Percentiles rank a stretch among this genome's conserved stretches.
Evolutionary conservation across 2,888 invertebrate genomes (phyloP).

Genomic region (Orthonevra nobilis): DNA sequence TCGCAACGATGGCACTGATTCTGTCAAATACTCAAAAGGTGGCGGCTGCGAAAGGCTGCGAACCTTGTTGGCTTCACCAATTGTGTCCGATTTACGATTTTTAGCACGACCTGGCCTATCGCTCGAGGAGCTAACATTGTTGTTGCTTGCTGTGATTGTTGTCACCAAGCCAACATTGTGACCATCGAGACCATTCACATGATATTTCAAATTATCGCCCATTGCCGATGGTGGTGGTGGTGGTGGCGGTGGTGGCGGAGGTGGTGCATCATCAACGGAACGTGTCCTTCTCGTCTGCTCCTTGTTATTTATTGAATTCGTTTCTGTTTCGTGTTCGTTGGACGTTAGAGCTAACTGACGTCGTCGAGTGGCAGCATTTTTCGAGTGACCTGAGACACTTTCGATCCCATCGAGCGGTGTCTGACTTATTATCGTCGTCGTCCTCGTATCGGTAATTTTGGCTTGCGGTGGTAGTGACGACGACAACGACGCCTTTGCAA

Average conservation of each 20-base stretch:
- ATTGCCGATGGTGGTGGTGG: slow-evolving; percentile 24
- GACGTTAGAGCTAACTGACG: slow-evolving; percentile 59
- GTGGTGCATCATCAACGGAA: slow-evolving; percentile 24
- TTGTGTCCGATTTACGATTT: slow-evolving; percentile 62
- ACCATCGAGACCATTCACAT: slow-evolving; percentile 50
- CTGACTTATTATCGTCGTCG: slow-evolving; percentile 28
- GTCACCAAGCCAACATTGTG: slow-evolving; percentile 61
- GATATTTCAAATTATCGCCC: slow-evolving; percentile 45
- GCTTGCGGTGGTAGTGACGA: slow-evolving; percentile 38
- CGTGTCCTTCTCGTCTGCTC: slow-evolving; percentile 11
- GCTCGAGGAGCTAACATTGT: slow-evolving; percentile 5
- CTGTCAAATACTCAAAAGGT: slow-evolving; percentile 74
- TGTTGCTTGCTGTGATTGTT: slow-evolving; percentile 14
- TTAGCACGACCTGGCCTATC: slow-evolving; percentile 55
- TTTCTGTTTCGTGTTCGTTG: slow-evolving; percentile 23
- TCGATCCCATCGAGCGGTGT: slow-evolving; percentile 21
- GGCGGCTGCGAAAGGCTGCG: slow-evolving; percentile 73
- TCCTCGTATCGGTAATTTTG: slow-evolving; percentile 43
- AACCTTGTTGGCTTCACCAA: slow-evolving; percentile 65
- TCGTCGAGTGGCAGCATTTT: slow-evolving; percentile 32
- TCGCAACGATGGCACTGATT: slow-evolving; percentile 59
- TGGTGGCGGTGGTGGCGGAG: slow-evolving; percentile 49
- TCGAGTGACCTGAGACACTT: slow-evolving; percentile 49
- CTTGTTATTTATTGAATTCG: slow-evolving; percentile 71
- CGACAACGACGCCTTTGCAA: slow-evolving; percentile 48